Base-by-base conservation (phyloP, 2,888 invertebrate genomes). In the Autographa gamma region DNA sequence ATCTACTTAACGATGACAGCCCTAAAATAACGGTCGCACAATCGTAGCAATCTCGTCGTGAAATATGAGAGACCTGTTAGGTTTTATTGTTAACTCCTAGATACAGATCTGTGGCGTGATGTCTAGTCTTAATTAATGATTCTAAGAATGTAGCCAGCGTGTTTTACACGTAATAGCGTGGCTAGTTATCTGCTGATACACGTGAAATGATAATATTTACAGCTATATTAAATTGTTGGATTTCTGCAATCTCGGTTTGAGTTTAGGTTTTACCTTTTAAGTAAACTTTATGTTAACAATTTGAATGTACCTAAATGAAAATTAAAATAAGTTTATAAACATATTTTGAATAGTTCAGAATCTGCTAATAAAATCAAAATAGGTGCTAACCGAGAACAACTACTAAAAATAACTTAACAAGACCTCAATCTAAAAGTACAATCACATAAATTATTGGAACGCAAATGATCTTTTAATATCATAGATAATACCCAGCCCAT, bases 121-220 rank as follows among this genome's bases (percentile, higher is more conserved):
- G 85, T 87, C 88, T 88, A 84, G 86, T 86, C 84, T 83, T 89
- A 90, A 92, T 89, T 89, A 91, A 89, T 85, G 84, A 84, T 85
- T 77, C 77, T 80, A 73, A 74, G 78, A 84, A 87, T 76, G 73
- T 76, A 63, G 34, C 34, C 60, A 78, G 14, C 54, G 56, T 70
- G 65, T 72, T 67, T 54, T 61, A 71, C 69, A 66, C 67, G 38
- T 76, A 63, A 66, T 71, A 74, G 54, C 69, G 69, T 72, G 62
- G 62, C 74, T 60, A 69, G 75, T 60, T 79, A 6, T 69, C 3
- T 59, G 18, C 34, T 25, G 34, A 68, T 63, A 11, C 31, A 34
- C 32, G 38, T 66, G 32, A 32, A 25, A 9, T 19, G 54, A 56
- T 56, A 56, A 56, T 7, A 31, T 52, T 56, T 9, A 16, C 9